These are phyloP conservation scores for Macrotis lagotis DNA, from an alignment of 2,113 vertebrate species.

Conservation along the genomic window DNA sequence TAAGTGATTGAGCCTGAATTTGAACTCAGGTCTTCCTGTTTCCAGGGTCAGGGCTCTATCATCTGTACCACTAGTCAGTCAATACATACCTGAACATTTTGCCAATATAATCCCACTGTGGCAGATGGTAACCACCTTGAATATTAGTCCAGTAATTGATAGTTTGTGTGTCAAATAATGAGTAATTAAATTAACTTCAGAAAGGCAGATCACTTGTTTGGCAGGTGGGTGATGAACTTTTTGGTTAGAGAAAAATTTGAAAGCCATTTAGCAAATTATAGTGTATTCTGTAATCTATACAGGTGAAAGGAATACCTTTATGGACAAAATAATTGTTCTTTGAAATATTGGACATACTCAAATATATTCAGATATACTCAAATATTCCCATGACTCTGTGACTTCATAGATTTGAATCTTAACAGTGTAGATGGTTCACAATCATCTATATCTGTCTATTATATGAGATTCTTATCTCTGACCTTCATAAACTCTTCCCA, in stretches of 20 bases:
- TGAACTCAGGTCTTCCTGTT: too few relatives aligned
- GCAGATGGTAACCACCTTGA: neutral
- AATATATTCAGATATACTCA: neutral
- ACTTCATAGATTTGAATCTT: neutral
- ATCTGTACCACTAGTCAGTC: too few relatives aligned
- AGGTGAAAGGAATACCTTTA: neutral
- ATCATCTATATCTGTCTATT: neutral
- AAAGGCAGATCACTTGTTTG: neutral
- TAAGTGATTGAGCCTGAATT: too few relatives aligned
- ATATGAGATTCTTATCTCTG: neutral
- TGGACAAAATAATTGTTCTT: neutral
- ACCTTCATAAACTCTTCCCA: neutral
- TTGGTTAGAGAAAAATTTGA: neutral
- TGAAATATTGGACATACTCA: neutral
- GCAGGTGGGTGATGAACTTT: neutral
- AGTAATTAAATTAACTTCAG: neutral
- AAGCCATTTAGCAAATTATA: neutral
- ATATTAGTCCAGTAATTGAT: neutral
- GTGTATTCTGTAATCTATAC: neutral
- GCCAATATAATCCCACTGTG: neutral
- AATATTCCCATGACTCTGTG: neutral
- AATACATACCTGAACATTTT: neutral
- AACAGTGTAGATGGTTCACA: neutral
- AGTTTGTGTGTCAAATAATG: neutral
- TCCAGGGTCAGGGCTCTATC: too few relatives aligned